Base-by-base conservation (phyloP, 2,888 invertebrate species). In the Bombylius major region DNA sequence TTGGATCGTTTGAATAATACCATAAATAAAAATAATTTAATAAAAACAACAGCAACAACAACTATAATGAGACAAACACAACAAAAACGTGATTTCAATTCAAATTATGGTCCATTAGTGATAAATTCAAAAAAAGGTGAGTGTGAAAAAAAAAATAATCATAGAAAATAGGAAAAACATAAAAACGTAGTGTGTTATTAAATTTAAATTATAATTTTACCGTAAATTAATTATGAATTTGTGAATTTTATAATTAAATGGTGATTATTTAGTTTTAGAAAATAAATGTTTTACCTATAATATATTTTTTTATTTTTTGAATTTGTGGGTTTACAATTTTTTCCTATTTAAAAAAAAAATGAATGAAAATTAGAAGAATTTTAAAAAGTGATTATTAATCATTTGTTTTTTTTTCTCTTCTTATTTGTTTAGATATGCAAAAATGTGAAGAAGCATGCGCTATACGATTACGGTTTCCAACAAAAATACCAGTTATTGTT, bases 401-500 rank as follows among this genome's bases (percentile, higher is more conserved):
- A 6, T 34, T 7, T 6, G 1, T 42, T 42, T 42, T 4, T 42
- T 11, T 42, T 42, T 42, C 6, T 5, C 9, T 11, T 42, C 12
- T 11, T 42, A 9, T 36, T 8, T 36, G 9, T 42, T 5, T 11
- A 42, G 39, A 42, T 42, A 11, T 42, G 11, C 8, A 42, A 42
- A 42, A 42, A 42, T 11, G 83, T 72, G 86, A 86, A 70, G 89
- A 89, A 76, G 86, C 86, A 8, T 79, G 82, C 70, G 84, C 84
- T n/a, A 87, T 89, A 58, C 79, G 84, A 69, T 79, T 77, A 64
- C 85, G 86, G 74, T 89, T 86, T 71, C 88, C 89, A 5, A 84
- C 82, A 36, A 89, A 88, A 82, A 80, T 88, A 69, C 88, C 88
- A 62, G 88, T 92, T 59, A 87, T 92, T 66, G 87, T 92, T 47